Evolutionary conservation across 1,140 invertebrate genomes (phyloP), one percentile per base, ranked within the genome.

Genomic region (Araneus ventricosus): DNA sequence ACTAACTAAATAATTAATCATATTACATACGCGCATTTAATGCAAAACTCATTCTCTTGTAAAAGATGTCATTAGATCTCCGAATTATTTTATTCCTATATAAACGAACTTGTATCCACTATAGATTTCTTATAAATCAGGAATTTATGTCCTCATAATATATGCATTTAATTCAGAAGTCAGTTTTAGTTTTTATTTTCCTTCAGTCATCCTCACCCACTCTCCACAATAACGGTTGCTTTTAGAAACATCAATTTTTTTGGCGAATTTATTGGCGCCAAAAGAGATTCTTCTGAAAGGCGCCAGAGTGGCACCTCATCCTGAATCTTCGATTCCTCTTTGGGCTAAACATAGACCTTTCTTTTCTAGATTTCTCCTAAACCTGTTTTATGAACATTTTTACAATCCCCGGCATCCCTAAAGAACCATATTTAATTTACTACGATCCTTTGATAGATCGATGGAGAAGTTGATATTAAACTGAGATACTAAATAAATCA

Each of bases 251-350:
- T 52, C 45, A 14, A 52, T 52, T 67, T 75, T 20, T 61, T 87
- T 87, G 85, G 85, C 85, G 85, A 61, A 37, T 61, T 87, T 86
- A 63, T 61, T 87, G 85, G 85, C 85, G 85, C 85, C 85, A 87
- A 87, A 34, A 37, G 14, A 87, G 34, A 37, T 7, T n/a, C 41
- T 52, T 82, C 22, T 4, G 14, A 45, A 41, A 52, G 80, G 85
- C 85, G 85, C 37, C 85, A 7, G 52, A 17, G 52, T 87, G 85
- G 85, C 85, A 61, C 85, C 85, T 87, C 80, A 45, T 45, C 41
- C 20, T 7, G 20, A 87, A 87, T 61, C 85, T 87, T 87, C 85
- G 85, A 87, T 87, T 87, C 20, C 85, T 87, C 34, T 87, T 61
- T 87, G n/a, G 22, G 52, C 30, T 45, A 24, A 87, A 34, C n/a